These are phyloP conservation scores for Rhingia rostrata DNA, from an alignment of 2,888 invertebrate genomes.

Conservation along the genomic window DNA sequence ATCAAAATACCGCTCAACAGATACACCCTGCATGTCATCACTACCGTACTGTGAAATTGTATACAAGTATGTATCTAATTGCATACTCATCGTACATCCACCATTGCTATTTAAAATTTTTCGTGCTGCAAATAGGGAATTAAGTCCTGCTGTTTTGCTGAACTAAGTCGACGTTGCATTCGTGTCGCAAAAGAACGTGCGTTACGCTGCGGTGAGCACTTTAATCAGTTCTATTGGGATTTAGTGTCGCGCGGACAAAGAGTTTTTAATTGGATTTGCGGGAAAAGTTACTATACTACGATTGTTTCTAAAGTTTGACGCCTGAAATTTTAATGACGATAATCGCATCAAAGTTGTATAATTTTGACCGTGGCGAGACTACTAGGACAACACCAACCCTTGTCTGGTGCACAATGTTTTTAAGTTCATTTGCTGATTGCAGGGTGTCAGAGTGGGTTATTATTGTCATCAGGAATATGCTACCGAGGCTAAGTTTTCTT, in stretches of 20 bases:
- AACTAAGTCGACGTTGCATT: slow-evolving; percentile 27
- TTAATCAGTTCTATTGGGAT: slow-evolving; percentile 54
- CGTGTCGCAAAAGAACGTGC: slow-evolving; percentile 18
- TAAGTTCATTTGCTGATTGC: slow-evolving; percentile 1
- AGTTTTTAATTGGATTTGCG: slow-evolving; percentile 66
- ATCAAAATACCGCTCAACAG: slow-evolving; percentile 25
- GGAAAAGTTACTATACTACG: slow-evolving; percentile 25
- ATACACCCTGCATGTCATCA: background rate
- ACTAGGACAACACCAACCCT: slow-evolving; percentile 1
- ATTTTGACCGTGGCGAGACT: slow-evolving; percentile 13
- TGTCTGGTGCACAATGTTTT: slow-evolving; percentile 28
- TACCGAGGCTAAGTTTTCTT: slow-evolving; percentile 75
- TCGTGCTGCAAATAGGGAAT: slow-evolving; percentile 29
- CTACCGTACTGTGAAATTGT: background rate
- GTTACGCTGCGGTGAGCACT: slow-evolving; percentile 28
- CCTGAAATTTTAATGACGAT: slow-evolving; percentile 56
- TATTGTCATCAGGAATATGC: slow-evolving; percentile 53
- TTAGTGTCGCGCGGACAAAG: slow-evolving; percentile 43
- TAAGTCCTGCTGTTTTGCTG: slow-evolving; percentile 31
- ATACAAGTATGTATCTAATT: slow-evolving; percentile 35
- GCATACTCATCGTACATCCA: slow-evolving; percentile 23
- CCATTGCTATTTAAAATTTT: slow-evolving; percentile 25
- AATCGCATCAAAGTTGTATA: slow-evolving; percentile 56
- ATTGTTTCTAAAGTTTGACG: slow-evolving; percentile 45
- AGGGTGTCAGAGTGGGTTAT: slow-evolving; percentile 12